Base-by-base conservation (phyloP, 2,888 invertebrate genomes). In the Epistrophella euchroma region DNA sequence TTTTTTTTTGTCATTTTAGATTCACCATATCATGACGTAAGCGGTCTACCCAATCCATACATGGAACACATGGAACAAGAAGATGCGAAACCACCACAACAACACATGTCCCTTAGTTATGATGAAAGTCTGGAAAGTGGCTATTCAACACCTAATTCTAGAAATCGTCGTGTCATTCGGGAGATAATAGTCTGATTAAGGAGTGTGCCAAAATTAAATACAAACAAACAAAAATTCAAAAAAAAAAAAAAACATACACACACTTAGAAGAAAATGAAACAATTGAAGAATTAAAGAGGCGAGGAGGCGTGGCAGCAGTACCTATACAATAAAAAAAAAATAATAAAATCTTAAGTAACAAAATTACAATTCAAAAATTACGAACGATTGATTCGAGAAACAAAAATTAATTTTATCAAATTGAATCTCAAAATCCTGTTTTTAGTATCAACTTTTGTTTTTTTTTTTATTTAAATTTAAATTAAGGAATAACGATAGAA, bases 71-170 rank as follows among this genome's bases (percentile, higher is more conserved):
- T 95, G 93, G 97, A 97, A 90, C 95, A 96, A 91, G 97, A 97
- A 93, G 93, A 93, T 90, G 90, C 92, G 89, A 91, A 92, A 90
- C 91, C 91, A 88, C 96, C 97, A 40, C 96, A 97, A 80, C 96
- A 96, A 91, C 97, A 97, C 92, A 95, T 97, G 93, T 97, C 97
- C 82, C 95, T 97, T 89, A 96, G 97, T 91, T 98, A 98, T 93
- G 98, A 98, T 93, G 98, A 98, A 93, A 97, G 97, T 89, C 94
- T 97, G 71, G 98, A 98, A 93, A 97, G 97, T 88, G 98, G 98
- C 73, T 98, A 98, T 93, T 98, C 98, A 88, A 98, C 98, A 89
- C 98, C 98, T 88, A 98, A 98, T 93, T 97, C 97, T 90, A 95
- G 98, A 91, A 97, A 97, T 91, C 95, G 98, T 89, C 94, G 98